phyloP scores from a whole-genome alignment of 2,797 vertebrate species.

The Anguilla obscura region DNA sequence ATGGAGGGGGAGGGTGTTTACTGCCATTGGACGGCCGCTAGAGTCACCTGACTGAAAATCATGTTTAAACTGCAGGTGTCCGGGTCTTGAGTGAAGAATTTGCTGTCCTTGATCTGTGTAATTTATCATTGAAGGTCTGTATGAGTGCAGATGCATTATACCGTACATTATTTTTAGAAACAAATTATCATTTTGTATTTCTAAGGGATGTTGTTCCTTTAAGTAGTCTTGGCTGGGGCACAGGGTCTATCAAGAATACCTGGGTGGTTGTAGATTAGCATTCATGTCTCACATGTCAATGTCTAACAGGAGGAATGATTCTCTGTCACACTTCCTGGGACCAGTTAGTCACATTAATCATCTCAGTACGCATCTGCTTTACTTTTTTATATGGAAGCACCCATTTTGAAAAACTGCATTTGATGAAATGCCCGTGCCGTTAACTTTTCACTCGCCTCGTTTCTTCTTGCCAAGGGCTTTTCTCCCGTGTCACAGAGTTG shows the following conservation, averaged over 20 bases:
- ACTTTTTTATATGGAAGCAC: background rate
- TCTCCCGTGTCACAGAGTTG: background rate
- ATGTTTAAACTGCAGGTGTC: background rate
- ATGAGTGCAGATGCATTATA: slow-evolving; percentile 20
- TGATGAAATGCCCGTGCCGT: background rate
- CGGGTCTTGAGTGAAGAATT: background rate
- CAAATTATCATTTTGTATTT: slow-evolving; percentile 33
- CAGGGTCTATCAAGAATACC: background rate
- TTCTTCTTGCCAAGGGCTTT: background rate
- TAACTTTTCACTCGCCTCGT: background rate
- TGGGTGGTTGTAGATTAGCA: slow-evolving; percentile 19
- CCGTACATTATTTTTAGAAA: slow-evolving; percentile 35
- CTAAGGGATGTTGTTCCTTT: slow-evolving; percentile 40
- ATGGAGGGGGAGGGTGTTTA: background rate
- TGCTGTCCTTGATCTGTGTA: slow-evolving; percentile 32
- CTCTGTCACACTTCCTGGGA: background rate
- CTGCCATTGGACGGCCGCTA: background rate
- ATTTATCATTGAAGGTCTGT: slow-evolving; percentile 38
- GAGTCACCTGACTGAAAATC: background rate
- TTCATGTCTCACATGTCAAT: background rate
- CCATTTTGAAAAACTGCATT: background rate
- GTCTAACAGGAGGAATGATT: background rate
- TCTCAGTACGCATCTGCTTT: background rate
- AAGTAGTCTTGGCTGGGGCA: slow-evolving; percentile 13
- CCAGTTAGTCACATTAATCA: background rate